A percentile compares a stretch with the other conserved stretches of the same genome.
Evolutionary conservation across 2,797 vertebrate species (phyloP).

Genomic region (Pseudopleuronectes americanus): DNA sequence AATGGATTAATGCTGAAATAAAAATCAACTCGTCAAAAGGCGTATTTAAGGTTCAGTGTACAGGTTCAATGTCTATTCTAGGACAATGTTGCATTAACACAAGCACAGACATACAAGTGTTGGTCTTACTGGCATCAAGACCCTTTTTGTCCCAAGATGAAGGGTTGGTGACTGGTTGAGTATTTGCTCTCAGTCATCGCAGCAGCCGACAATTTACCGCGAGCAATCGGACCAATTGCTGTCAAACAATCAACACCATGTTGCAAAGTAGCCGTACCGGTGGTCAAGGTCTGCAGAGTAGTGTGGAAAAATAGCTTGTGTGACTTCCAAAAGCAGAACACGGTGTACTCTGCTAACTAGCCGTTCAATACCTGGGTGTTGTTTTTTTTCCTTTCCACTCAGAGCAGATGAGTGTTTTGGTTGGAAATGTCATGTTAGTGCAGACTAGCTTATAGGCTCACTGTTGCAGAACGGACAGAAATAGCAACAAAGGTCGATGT

Average conservation of each 20-base stretch:
- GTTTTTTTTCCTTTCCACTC: neutral
- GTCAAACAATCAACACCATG: conserved; percentile 27
- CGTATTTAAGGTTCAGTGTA: conserved; percentile 4
- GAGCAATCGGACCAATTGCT: neutral
- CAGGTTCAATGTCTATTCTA: neutral
- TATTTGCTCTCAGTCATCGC: neutral
- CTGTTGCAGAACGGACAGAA: conserved; percentile 60
- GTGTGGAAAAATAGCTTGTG: conserved; percentile 11
- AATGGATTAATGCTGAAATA: conserved; percentile 9
- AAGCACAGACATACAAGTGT: neutral
- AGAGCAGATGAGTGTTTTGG: conserved; percentile 51
- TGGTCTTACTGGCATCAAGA: neutral
- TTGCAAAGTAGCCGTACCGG: neutral
- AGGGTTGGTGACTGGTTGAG: neutral
- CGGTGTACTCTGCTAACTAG: conserved; percentile 30
- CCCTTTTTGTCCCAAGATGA: conserved; percentile 3
- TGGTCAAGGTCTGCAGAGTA: conserved; percentile 8
- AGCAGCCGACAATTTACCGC: conserved; percentile 5
- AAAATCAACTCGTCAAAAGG: conserved; percentile 6
- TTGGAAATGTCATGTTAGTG: conserved; percentile 65
- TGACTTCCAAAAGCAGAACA: conserved; percentile 22
- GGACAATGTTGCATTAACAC: conserved; percentile 13
- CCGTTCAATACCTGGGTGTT: conserved; percentile 19
- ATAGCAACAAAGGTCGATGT: conserved; percentile 75
- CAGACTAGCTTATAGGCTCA: conserved; percentile 45